Base-by-base conservation (phyloP, 1,140 invertebrate species). In the Carposina sasakii region DNA sequence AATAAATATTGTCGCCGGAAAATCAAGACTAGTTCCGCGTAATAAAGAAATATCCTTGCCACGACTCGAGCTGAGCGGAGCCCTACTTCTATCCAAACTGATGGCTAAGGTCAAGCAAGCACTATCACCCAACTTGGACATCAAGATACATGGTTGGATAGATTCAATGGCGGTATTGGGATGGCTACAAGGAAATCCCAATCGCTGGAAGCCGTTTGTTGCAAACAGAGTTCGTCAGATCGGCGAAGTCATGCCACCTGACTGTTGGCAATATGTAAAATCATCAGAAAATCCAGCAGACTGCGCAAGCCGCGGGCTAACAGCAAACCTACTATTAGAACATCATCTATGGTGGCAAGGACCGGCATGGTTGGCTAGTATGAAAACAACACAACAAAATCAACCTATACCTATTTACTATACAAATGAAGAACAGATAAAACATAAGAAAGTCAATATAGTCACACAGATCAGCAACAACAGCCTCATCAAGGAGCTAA, bases 231-330 rank as follows among this genome's bases (percentile, higher is more conserved):
- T 54, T 3, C 23, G 41, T 13, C 23, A 54, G 10, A 57, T 60
- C 12, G 39, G 37, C 15, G n/a, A 50, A 30, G 30, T 57, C 9
- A 46, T 60, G 33, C 39, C 39, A 23, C 23, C 53, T 8, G 13
- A 34, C 8, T 34, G 43, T 9, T 63, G 57, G 57, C 17, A 26
- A 9, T 57, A 60, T 24, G 50, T 63, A 17, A 60, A 60, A 13
- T 54, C 60, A 8, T 33, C 31, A 2, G 55, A 62, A 31, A 62
- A 62, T 21, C 56, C 56, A 4, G 60, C 60, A 3, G 60, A 63
- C 30, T 57, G 60, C 19, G 61, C 57, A 13, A 60, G 57, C 13
- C 48, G 61, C 4, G 57, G 60, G 16, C 17, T 60, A 20, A 46
- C 44, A 40, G 33, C 37, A 12, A 28, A 24, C 3, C 54, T 57